phyloP scores from a whole-genome alignment of 2,113 vertebrate genomes.

The Bubo bubo region DNA sequence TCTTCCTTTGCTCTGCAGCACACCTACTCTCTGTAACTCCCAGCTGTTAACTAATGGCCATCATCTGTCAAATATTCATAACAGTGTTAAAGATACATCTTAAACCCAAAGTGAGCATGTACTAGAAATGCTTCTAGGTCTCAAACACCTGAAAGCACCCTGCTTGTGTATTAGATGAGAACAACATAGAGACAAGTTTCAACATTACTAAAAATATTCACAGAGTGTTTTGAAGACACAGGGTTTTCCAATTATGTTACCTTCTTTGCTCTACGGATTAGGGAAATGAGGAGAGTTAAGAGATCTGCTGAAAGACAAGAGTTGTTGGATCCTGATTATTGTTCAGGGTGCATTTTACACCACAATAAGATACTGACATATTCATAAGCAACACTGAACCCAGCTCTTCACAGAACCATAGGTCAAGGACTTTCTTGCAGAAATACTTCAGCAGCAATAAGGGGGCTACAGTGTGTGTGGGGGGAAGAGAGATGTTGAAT shows the following conservation, averaged over 20 bases:
- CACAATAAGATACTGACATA: not conserved
- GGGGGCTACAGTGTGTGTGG: not conserved
- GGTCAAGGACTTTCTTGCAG: not conserved
- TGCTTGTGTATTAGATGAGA: not conserved
- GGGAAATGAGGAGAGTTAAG: not conserved
- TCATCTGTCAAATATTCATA: not conserved
- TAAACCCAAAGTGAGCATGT: fast-evolving
- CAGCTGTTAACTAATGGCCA: not conserved
- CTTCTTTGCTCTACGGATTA: not conserved
- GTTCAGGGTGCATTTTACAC: not conserved
- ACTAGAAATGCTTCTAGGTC: not conserved
- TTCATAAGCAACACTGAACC: not conserved
- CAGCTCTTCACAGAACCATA: fast-evolving
- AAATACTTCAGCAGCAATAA: not conserved
- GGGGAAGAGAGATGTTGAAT: not conserved
- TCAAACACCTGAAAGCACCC: not conserved
- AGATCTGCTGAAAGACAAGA: not conserved
- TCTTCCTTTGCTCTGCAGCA: not conserved
- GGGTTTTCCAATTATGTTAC: not conserved
- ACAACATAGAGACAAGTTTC: fast-evolving
- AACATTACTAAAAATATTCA: not conserved
- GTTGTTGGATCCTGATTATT: not conserved
- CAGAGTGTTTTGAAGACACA: fast-evolving
- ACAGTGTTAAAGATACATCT: not conserved
- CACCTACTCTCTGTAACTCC: not conserved